A percentile compares a stretch with the other conserved stretches of the same genome.
Evolutionary conservation across 2,113 vertebrate genomes (phyloP).

Genomic region (Pteronura brasiliensis): DNA sequence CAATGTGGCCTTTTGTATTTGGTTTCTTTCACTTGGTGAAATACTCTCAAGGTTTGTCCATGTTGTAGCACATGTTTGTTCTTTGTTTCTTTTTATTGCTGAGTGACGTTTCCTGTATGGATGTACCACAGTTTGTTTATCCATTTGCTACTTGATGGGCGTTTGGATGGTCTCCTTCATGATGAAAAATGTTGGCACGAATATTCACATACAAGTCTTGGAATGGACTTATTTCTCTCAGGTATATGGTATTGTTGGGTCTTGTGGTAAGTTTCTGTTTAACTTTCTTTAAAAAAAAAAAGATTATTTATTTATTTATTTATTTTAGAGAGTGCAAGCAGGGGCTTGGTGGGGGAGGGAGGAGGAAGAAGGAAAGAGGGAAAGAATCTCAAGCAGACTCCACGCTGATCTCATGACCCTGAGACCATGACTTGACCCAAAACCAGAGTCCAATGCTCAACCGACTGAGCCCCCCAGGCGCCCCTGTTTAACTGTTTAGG

Average conservation of each 20-base stretch:
- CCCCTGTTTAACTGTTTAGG: background rate
- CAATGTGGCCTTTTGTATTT: background rate
- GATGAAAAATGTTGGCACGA: background rate
- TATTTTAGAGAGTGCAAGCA: background rate
- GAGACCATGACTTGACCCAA: background rate
- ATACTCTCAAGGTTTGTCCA: background rate
- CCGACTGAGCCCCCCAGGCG: background rate
- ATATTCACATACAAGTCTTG: background rate
- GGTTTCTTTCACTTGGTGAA: background rate
- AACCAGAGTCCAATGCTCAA: background rate
- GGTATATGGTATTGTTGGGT: background rate
- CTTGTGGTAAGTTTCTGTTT: background rate
- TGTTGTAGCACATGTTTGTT: background rate
- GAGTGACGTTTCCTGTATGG: background rate
- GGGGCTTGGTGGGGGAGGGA: background rate
- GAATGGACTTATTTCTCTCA: background rate
- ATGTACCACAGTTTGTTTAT: background rate
- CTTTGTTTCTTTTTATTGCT: background rate
- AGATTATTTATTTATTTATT: too few relatives aligned
- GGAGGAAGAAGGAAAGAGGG: background rate
- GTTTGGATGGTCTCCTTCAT: background rate
- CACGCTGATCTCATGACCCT: background rate
- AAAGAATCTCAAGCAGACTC: background rate
- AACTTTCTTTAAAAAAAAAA: background rate
- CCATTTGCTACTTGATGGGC: background rate